Percentiles rank a stretch among this genome's conserved stretches.
These are phyloP conservation scores for Pteruthius melanotis DNA, from an alignment of 2,113 vertebrate genomes.

Conservation along the genomic window DNA sequence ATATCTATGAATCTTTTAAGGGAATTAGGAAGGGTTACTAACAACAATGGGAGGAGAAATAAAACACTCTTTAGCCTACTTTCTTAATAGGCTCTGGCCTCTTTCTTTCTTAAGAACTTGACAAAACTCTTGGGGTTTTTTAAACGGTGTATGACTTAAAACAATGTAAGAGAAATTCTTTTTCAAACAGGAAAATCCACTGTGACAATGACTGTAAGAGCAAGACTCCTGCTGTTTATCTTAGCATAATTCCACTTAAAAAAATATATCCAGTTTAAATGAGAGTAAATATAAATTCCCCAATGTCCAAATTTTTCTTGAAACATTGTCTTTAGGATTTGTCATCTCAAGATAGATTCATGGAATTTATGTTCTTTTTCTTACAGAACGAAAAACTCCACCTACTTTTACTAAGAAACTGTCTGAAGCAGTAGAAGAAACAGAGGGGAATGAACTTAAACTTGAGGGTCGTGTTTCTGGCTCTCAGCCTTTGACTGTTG, in stretches of 20 bases:
- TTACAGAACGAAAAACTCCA: constrained; percentile 87
- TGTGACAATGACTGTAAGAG: background rate
- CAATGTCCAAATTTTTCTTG: background rate
- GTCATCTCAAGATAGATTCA: background rate
- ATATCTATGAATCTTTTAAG: background rate
- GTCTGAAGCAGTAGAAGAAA: constrained; percentile 87
- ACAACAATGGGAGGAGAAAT: background rate
- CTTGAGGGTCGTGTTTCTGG: constrained; percentile 89
- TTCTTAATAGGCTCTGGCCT: background rate
- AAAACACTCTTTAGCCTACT: background rate
- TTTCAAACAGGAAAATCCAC: background rate
- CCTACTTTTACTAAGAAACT: constrained; percentile 94
- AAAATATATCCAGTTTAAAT: background rate
- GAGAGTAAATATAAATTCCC: background rate
- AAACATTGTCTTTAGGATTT: background rate
- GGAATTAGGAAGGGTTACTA: background rate
- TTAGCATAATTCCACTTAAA: background rate
- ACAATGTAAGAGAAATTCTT: background rate
- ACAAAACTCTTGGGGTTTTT: background rate
- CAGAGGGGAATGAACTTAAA: constrained; percentile 87
- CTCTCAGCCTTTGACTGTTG: constrained; percentile 87
- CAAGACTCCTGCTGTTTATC: background rate
- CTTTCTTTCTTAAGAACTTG: background rate
- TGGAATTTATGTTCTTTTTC: background rate
- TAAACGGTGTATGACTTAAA: background rate